Evolutionary conservation across 2,888 invertebrate species (phyloP).

Genomic region (Hyppa rectilinea): DNA sequence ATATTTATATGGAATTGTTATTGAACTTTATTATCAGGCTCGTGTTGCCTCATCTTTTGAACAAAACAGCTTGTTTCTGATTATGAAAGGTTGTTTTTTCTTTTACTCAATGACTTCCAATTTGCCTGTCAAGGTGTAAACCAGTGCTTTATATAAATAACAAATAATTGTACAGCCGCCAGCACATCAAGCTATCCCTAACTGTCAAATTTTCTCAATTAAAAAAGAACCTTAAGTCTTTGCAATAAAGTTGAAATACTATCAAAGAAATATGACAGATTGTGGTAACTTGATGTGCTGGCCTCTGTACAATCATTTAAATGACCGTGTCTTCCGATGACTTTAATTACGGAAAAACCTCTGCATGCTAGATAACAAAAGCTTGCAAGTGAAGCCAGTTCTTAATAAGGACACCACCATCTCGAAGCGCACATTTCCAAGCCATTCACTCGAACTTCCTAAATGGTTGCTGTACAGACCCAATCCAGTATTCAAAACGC

Average conservation of each 20-base stretch:
- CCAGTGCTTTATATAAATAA: neutral
- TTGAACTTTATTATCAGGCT: neutral
- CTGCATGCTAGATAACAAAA: neutral
- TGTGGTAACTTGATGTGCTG: no score
- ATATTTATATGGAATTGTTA: neutral
- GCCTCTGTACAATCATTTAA: neutral
- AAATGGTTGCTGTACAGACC: slow-evolving; percentile 2
- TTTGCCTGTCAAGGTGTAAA: neutral
- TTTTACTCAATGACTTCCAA: neutral
- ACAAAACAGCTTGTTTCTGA: neutral
- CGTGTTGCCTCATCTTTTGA: neutral
- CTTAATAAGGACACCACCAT: neutral
- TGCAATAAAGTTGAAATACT: no score
- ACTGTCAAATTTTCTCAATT: no score
- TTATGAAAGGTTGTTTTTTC: neutral
- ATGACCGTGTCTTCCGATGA: neutral
- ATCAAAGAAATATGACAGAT: no score
- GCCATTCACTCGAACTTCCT: slow-evolving; percentile 4
- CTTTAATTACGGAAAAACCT: neutral
- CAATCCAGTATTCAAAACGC: neutral
- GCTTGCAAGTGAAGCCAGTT: neutral
- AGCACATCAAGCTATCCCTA: no score
- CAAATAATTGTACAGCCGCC: neutral
- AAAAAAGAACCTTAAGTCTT: no score
- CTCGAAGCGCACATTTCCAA: neutral